Evolutionary conservation across 2,113 vertebrate species (phyloP).

Genomic region (Bambusicola thoracicus): DNA sequence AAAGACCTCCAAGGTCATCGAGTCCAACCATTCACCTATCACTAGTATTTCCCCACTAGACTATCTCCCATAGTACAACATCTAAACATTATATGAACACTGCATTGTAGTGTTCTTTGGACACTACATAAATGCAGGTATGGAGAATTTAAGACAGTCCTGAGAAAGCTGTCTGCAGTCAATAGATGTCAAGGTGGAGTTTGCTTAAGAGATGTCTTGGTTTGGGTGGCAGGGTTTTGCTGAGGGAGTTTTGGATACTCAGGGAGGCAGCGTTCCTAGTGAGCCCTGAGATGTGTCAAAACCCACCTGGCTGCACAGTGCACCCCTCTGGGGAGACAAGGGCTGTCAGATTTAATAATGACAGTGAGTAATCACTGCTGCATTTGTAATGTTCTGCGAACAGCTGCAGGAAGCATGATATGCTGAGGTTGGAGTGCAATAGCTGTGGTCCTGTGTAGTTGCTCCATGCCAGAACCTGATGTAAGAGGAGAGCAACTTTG

Average conservation of each 20-base stretch:
- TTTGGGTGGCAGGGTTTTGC: background rate
- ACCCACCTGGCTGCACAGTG: background rate
- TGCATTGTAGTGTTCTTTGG: rapidly evolving
- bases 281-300: background rate
- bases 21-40: too few relatives aligned
- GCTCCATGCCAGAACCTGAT: background rate
- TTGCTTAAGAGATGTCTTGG: background rate
- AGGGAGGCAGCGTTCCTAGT: background rate
- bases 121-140: background rate
- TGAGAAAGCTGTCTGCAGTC: background rate
- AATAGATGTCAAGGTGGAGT: background rate
- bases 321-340: background rate
- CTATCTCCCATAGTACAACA: too few relatives aligned
- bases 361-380: background rate
- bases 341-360: slow-evolving; percentile 1
- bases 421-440: background rate
- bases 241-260: background rate
- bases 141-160: background rate
- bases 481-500: background rate
- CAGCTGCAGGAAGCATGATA: slow-evolving; percentile 2
- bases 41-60: too few relatives aligned
- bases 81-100: too few relatives aligned
- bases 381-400: background rate
- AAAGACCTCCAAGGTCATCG: too few relatives aligned
- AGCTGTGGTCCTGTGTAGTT: background rate